Evolutionary conservation across 2,113 vertebrate species (phyloP), one percentile per base, ranked within the genome.

Genomic region (Albula goreensis): DNA sequence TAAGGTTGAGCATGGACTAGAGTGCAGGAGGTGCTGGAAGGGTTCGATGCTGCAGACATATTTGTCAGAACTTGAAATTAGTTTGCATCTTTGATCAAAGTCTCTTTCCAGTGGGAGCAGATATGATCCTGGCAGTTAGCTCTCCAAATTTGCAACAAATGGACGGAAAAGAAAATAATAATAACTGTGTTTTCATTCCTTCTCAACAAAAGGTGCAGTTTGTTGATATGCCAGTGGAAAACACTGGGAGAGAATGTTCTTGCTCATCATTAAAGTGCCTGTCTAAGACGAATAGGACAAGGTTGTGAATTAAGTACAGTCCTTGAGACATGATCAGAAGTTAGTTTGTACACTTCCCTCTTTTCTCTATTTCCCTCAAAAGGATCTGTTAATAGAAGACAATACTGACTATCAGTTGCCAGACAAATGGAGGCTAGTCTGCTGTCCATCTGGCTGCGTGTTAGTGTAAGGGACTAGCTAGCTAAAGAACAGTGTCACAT

Each of bases 111-210:
- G 15, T 79, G 31, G 78, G 78, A 50, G 78, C 50, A 48, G 78
- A 79, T 79, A 19, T 79, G 17, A 74, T 74, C 78, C 31, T 79
- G 48, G 78, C 41, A 50, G 78, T 31, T 25, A n/a, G n/a, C 25
- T 4, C n/a, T 74, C 12, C 10, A 79, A 79, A 79, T 50, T 50
- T 50, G 13, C 31, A 79, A 15, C 48, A 79, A 79, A 79, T 10
- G n/a, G 70, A 74, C 31, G 70, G 70, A 74, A 74, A 74, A 74
- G 70, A 74, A 74, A 74, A 70, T 70, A 70, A 56, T 56, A 56
- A 74, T 74, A 19, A 74, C 70, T 31, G 70, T 74, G 66, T 74
- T 74, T 74, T 74, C 70, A 74, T 74, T 70, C 63, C 70, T 74
- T 74, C n/a, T 25, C n/a, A 74, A 70, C 63, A 70, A 70, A 70